Evolutionary conservation across 2,797 vertebrate species (phyloP).

Genomic region (Antrozous pallidus): DNA sequence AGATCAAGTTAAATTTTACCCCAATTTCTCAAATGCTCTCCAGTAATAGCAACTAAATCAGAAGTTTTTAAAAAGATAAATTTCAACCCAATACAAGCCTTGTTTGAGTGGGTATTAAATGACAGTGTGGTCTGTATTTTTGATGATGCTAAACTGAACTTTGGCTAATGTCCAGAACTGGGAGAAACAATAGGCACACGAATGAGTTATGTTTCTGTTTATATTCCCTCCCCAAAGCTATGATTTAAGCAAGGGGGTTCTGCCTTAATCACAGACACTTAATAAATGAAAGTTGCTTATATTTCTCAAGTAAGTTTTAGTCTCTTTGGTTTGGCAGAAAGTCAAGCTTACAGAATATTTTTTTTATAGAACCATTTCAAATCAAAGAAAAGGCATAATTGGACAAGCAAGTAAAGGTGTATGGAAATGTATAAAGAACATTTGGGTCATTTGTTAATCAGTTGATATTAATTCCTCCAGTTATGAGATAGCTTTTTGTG

Average conservation of each 20-base stretch:
- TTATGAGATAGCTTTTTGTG: constrained; percentile 5
- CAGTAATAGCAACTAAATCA: constrained; percentile 6
- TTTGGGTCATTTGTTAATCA: constrained; percentile 38
- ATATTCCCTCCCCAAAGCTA: constrained; percentile 9
- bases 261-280: constrained; percentile 53
- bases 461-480: neutral
- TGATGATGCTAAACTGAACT: constrained; percentile 36
- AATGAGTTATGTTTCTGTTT: constrained; percentile 5
- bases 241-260: constrained; percentile 16
- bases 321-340: constrained; percentile 50
- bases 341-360: constrained; percentile 65
- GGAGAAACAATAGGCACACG: neutral
- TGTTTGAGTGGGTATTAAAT: neutral
- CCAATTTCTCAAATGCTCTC: neutral
- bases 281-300: constrained; percentile 51
- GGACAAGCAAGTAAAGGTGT: constrained; percentile 37
- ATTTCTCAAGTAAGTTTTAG: constrained; percentile 60
- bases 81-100: neutral
- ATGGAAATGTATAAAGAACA: neutral
- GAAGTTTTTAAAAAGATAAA: neutral
- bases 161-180: neutral
- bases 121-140: neutral
- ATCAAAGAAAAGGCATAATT: constrained; percentile 41
- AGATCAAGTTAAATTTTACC: neutral
- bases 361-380: constrained; percentile 35